A percentile compares a stretch with the other conserved stretches of the same genome.
Evolutionary conservation across 2,113 vertebrate genomes (phyloP).

Genomic region (Chiloscyllium plagiosum): DNA sequence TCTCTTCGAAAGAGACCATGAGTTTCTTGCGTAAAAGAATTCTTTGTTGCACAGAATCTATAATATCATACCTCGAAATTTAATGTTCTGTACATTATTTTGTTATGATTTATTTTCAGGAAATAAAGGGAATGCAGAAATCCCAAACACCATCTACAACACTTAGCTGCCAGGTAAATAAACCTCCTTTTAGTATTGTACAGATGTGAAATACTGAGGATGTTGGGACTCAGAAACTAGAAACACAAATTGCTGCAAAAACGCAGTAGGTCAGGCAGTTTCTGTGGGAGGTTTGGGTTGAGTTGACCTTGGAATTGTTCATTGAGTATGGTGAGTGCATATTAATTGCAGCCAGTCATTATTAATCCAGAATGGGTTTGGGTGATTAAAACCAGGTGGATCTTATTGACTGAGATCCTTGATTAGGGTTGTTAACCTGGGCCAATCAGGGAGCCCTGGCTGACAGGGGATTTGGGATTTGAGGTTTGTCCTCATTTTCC

Average conservation of each 20-base stretch:
- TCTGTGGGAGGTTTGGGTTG: no score
- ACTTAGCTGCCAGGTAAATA: constrained; percentile 49
- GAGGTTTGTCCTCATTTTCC: no score
- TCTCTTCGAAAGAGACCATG: neutral
- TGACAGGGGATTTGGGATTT: no score
- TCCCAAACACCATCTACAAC: constrained; percentile 38
- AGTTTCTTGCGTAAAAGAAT: neutral
- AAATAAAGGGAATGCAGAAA: constrained; percentile 48
- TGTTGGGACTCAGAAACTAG: no score
- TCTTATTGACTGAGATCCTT: no score
- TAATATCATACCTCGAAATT: neutral
- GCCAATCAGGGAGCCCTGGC: no score
- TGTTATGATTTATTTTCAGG: constrained; percentile 46
- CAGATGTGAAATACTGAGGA: no score
- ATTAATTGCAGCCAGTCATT: neutral
- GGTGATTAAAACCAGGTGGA: no score
- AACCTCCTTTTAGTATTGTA: neutral
- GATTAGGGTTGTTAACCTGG: no score
- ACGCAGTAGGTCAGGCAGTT: no score
- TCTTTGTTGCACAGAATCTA: neutral
- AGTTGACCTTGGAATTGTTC: neutral
- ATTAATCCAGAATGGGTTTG: neutral
- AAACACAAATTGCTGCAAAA: no score
- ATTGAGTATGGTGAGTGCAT: no score
- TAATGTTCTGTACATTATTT: neutral